A percentile compares a stretch with the other conserved stretches of the same genome.
Evolutionary conservation across 2,797 vertebrate species (phyloP).

Genomic region (Rousettus madagascariensis): DNA sequence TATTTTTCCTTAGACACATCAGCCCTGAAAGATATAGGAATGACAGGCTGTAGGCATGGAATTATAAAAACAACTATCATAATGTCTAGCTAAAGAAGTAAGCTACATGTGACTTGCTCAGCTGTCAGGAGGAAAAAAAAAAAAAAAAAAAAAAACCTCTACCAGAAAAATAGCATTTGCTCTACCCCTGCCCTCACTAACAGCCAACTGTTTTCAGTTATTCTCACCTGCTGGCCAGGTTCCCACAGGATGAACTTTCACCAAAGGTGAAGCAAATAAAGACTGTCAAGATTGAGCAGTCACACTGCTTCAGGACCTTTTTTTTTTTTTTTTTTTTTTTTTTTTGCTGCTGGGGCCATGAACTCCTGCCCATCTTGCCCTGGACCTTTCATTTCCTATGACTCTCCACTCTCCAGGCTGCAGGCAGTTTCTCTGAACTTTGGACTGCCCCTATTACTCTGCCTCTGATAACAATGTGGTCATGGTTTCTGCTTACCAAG

Average conservation of each 20-base stretch:
- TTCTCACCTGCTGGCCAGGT: conserved; percentile 67
- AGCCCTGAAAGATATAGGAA: not conserved
- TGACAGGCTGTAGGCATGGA: not conserved
- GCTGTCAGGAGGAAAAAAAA: not conserved
- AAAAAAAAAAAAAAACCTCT: too few species aligned
- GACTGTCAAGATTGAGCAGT: not conserved
- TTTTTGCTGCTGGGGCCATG: not conserved
- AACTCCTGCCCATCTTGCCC: not conserved
- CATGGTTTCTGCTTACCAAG: not conserved
- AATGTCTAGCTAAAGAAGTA: not conserved
- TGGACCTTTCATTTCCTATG: not conserved
- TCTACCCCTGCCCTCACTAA: not conserved
- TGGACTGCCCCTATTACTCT: not conserved
- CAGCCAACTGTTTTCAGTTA: conserved; percentile 64
- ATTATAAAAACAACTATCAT: not conserved
- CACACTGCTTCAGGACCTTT: conserved; percentile 19
- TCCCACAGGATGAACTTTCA: conserved; percentile 64
- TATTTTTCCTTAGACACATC: not conserved
- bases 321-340: not conserved
- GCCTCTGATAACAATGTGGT: not conserved
- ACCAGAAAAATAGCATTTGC: conserved; percentile 59
- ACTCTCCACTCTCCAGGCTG: not conserved
- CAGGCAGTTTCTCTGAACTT: not conserved
- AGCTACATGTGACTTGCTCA: not conserved
- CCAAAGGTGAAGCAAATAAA: conserved; percentile 60